Evolutionary conservation across 2,888 invertebrate species (phyloP).

Genomic region (Netelia melanura): DNA sequence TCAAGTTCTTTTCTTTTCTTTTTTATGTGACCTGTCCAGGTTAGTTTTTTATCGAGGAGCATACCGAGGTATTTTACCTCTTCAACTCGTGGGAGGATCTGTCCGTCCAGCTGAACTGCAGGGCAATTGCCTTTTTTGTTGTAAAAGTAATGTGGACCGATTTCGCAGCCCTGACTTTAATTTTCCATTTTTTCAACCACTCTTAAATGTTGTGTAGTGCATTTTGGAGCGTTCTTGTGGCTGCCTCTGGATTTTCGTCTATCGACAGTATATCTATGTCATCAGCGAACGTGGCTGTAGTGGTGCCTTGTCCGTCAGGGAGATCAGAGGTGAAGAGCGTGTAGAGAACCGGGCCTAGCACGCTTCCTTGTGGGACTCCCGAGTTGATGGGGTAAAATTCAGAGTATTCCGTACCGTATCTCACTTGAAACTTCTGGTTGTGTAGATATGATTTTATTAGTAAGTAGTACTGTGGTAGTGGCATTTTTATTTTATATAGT

Average conservation of each 20-base stretch:
- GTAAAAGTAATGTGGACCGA: not conserved
- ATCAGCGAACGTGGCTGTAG: conserved; percentile 38
- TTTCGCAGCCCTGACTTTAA: not conserved
- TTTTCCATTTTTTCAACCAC: conserved; percentile 27
- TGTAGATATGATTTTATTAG: conserved; percentile 44
- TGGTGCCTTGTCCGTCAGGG: not conserved
- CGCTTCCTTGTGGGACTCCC: conserved; percentile 42
- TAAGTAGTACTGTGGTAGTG: conserved; percentile 55
- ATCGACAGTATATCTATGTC: conserved; percentile 35
- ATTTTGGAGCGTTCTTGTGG: conserved; percentile 24
- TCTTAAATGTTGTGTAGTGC: not conserved
- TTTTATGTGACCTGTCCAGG: conserved; percentile 54
- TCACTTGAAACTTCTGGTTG: not conserved
- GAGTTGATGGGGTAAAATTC: conserved; percentile 13
- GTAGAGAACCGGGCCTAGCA: conserved; percentile 63
- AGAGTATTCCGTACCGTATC: not conserved
- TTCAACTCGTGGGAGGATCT: conserved; percentile 57
- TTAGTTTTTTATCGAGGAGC: conserved; percentile 67
- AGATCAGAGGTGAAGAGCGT: conserved; percentile 43
- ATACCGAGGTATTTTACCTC: conserved; percentile 72
- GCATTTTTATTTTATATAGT: conserved; percentile 66
- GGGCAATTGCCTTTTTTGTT: conserved; percentile 29
- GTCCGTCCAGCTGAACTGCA: conserved; percentile 53
- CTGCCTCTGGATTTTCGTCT: not conserved
- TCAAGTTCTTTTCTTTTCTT: not conserved